Evolutionary conservation across 2,888 invertebrate species (phyloP), one percentile per base, ranked within the genome.

Genomic region (Holacanthella duospinosa): DNA sequence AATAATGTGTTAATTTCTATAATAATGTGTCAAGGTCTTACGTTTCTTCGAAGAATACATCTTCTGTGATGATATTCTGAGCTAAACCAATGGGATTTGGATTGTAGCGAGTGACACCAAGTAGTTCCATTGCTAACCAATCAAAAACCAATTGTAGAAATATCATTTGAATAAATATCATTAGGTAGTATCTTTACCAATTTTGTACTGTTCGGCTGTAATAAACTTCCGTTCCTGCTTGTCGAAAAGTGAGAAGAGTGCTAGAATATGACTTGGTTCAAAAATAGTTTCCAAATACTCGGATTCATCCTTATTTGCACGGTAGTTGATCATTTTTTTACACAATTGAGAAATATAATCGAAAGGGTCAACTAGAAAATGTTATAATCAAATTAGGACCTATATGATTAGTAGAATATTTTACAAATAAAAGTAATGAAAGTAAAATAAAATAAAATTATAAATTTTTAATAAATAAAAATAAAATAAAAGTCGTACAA

Each of bases 281-380:
- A 36, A 36, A 16, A 36, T 16, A 16, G 6, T 6, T 6, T 6
- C 16, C 36, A 36, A 36, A 6, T 36, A 9, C 36, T 16, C 9
- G 16, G 16, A 36, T 36, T 16, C 36, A 6, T 36, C 16, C 9
- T 6, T 6, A 16, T 36, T 16, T 9, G 9, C 36, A 9, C 36
- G 36, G 1, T 56, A 29, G 21, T 29, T 2, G 21, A 64, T 48
- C 64, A 64, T 56, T 58, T 53, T 24, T 3, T 29, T 36, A 24
- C 61, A 53, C 25, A 64, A 12, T 2, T 58, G 29, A 2, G 57
- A 44, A 27, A 64, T 57, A 28, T 54, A 61, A 25, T 53, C 29
- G 43, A 54, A 64, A 9, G 64, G 64, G n/a, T 64, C 60, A 1
- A 44, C 64, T 64, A 44, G 16, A 55, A 60, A 27, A 25, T n/a